phyloP scores from a whole-genome alignment of 1,140 invertebrate species.

The Diachasmimorpha longicaudata region DNA sequence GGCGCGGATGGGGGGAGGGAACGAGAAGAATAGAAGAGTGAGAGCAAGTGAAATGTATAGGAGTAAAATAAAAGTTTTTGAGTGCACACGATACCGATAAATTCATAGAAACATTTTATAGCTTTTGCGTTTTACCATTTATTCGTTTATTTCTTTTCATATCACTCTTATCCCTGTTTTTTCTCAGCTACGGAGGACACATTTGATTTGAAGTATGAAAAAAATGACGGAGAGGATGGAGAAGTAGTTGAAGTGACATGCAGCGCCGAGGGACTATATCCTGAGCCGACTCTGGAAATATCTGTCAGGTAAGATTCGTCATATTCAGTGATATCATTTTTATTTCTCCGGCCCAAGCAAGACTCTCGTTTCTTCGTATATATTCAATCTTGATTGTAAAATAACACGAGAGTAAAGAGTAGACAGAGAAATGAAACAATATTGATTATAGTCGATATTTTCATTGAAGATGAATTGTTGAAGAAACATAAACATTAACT shows the following conservation, averaged over 20 bases:
- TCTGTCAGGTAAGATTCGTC: conserved; percentile 52
- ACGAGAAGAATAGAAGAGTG: background rate
- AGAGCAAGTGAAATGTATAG: background rate
- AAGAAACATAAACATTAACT: background rate
- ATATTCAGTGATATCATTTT: background rate
- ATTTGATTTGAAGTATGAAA: conserved; percentile 51
- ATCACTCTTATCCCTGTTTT: conserved; percentile 10
- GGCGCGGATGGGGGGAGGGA: background rate
- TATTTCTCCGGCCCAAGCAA: background rate
- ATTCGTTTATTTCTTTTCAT: background rate
- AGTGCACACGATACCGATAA: conserved; percentile 8
- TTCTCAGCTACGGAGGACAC: conserved; percentile 52
- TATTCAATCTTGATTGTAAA: background rate
- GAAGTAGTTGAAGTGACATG: conserved; percentile 59
- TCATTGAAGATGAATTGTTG: background rate
- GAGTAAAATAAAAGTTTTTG: conserved; percentile 11
- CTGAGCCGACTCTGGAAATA: conserved; percentile 57
- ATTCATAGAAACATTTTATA: conserved; percentile 9
- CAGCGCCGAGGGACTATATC: conserved; percentile 58
- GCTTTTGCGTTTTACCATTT: background rate
- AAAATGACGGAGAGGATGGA: conserved; percentile 42
- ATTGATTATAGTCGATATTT: background rate
- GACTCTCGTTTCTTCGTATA: background rate
- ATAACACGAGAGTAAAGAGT: background rate
- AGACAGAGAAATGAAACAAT: background rate